Evolutionary conservation across 2,797 vertebrate species (phyloP), one percentile per base, ranked within the genome.

Genomic region (Amblyraja radiata): DNA sequence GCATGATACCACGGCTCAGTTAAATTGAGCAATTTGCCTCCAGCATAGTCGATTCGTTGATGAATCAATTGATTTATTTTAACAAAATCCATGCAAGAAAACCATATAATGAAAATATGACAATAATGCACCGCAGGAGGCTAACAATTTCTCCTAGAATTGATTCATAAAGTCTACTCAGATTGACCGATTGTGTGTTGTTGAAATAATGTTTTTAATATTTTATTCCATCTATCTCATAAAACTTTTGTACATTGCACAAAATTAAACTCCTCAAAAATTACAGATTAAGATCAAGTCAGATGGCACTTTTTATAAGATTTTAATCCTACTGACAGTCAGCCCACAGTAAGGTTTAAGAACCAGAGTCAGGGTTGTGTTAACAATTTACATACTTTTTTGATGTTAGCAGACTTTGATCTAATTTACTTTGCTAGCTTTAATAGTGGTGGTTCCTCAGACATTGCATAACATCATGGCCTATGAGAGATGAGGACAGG

Each of bases 1-100:
- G 36, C 71, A 58, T 73, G 23, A 54, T 54, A 23, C 39, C 7
- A 8, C 18, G 76, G 39, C 71, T 92, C 71, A 18, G 25, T 13
- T 39, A 92, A 76, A 76, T 76, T 39, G 23, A 16, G 71, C 16
- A 25, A 92, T 92, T 92, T 76, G 25, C 46, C 71, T 92, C 71
- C 23, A 18, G 39, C 14, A 54, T 28, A 92, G 18, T 54, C 71
- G 28, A 14, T 58, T 76, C 6, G 14, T 54, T 74, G 68, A 92
- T 28, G 39, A 92, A 92, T 46, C 39, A 92, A 92, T 58, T 92
- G 23, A 39, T 92, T 74, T 73, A 4, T 92, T 74, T 91, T 11
- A 91, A 92, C 68, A 92, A 76, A 92, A 54, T 54, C 90, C 46
- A 28, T 90, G 9, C 63, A 18, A 23, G 32, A 71, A 90, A 68